Base-by-base conservation (phyloP, 2,888 invertebrate genomes). In the Apomyelois bistriatella region DNA sequence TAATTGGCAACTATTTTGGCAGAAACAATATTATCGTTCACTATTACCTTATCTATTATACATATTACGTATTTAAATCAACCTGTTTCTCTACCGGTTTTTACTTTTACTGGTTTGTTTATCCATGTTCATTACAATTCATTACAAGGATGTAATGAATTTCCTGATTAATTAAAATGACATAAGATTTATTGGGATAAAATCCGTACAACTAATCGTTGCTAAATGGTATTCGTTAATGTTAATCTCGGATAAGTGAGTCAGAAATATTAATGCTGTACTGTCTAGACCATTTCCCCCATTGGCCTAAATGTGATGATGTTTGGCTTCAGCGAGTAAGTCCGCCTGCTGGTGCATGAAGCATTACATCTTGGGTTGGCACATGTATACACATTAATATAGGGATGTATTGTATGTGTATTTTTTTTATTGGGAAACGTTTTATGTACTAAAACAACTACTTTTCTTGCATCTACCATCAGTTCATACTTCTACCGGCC, bases 341-440 rank as follows among this genome's bases (percentile, higher is more conserved):
- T 32, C 42, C 46, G 46, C 32, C 46, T 46, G 16, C 46, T 32
- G 46, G 46, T 46, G 46, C 46, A 46, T 46, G 32, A 46, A 10
- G 10, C 32, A 46, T 46, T 35, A 9, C 46, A 15, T 46, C 15
- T 46, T 16, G 46, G 32, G 46, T 46, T 32, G 7, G 32, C 16
- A 16, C 46, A 32, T 13, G 28, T 43, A n/a, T 40, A 5, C 9
- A 16, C 16, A 59, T 53, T 56, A 59, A 57, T 52, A 54, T 46
- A 37, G 46, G 32, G 15, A 9, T 15, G 13, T 30, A 30, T 28
- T 46, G 22, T 22, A 22, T 13, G 13, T 43, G 16, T 48, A 16
- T 36, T 16, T 48, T n/a, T 48, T 35, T 17, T 9, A 32, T 37
- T 35, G n/a, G 12, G 13, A 22, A 10, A 28, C 8, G 3, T 13